Evolutionary conservation across 1,140 invertebrate genomes (phyloP), one percentile per base, ranked within the genome.

Genomic region (Liolophura sinensis): DNA sequence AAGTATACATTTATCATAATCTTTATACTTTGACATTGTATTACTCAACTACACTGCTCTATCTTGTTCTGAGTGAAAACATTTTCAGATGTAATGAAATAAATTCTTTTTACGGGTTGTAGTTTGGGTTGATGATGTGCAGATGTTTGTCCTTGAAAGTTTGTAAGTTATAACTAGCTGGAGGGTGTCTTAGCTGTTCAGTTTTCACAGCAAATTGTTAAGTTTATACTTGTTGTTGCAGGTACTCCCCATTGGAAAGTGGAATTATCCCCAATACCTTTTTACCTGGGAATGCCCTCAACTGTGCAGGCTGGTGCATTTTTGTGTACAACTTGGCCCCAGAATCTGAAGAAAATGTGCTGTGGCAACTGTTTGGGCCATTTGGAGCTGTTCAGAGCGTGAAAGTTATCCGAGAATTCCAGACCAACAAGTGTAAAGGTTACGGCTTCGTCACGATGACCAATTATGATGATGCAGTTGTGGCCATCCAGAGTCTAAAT

Each of bases 371-470:
- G 71, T 99, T 99, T 87, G 97, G 96, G 5, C 97, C 97, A 6
- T 99, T 99, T 85, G 97, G 97, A 64, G 97, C 97, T 67, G 97
- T 99, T 64, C 95, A 98, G 85, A 96, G 93, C 80, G 97, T 99
- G 46, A 99, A 99, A 88, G 86, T 87, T 60, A 97, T 99, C 78
- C 91, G 96, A 68, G 97, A 99, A 87, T 89, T 96, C 78, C 93
- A 97, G 85, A 97, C 96, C 68, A 96, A 97, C 87, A 99, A 99
- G 87, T 99, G 97, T 89, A 99, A 98, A 87, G 97, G 97, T 74
- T 99, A 98, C 85, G 97, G 96, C n/a, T 98, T 99, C 86, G 96
- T 99, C 66, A 98, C 96, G 62, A 99, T 99, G 97, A 98, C 95
- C 77, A 98, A 98, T 86, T 99, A 99, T 87, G 96, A 99, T 84